Conservation (phyloP, 2,113 vertebrate species). For the Atherinomorus stipes region DNA sequence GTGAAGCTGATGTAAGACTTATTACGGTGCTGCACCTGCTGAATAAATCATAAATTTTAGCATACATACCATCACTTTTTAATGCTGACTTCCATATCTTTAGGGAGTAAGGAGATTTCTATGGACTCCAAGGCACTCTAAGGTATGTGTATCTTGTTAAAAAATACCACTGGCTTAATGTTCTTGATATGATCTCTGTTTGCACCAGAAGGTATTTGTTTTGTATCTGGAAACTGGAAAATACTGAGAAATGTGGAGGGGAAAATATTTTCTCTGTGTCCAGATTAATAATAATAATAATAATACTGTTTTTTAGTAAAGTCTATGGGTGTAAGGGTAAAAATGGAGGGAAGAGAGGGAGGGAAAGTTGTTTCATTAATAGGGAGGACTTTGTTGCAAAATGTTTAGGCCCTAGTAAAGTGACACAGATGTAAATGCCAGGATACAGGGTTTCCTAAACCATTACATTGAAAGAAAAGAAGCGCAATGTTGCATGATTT, state of each 20-base stretch:
- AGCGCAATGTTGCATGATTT: not conserved
- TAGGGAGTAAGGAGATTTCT: slow-evolving; percentile 87
- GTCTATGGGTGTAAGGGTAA: too few relatives aligned
- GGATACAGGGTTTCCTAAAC: not conserved
- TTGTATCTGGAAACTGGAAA: not conserved
- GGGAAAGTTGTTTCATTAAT: too few relatives aligned
- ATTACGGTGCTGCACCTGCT: not conserved
- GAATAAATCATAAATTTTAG: not conserved
- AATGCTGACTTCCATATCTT: slow-evolving; percentile 14
- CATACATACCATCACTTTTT: slow-evolving; percentile 1
- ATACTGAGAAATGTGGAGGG: not conserved
- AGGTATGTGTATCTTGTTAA: slow-evolving; percentile 74
- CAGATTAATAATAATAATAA: not conserved
- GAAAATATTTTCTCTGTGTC: not conserved
- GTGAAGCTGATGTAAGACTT: slow-evolving; percentile 85
- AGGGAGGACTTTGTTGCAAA: too few relatives aligned
- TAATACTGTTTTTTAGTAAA: too few relatives aligned
- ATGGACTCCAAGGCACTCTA: slow-evolving; percentile 84
- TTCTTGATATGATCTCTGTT: not conserved
- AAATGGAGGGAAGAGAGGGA: too few relatives aligned
- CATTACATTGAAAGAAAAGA: not conserved
- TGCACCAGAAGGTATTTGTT: not conserved
- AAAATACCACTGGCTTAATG: not conserved
- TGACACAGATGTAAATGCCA: too few relatives aligned
- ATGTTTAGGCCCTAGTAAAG: too few relatives aligned